These are phyloP conservation scores for Melanotaenia nigrans DNA, from an alignment of 2,797 vertebrate genomes.

Conservation along the genomic window DNA sequence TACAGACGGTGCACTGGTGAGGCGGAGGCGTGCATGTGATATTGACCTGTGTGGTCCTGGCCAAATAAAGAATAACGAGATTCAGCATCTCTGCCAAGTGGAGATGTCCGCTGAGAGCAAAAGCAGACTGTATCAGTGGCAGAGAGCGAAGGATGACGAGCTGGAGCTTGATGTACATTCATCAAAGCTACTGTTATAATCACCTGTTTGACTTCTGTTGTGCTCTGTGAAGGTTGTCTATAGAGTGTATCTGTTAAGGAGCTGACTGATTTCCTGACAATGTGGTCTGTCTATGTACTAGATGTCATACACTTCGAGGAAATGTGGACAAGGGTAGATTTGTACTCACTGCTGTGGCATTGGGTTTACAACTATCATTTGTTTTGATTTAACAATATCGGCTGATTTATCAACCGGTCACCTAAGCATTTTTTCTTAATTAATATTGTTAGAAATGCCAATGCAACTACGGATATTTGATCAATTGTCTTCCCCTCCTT, in stretches of 20 bases:
- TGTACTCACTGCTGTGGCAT: slow-evolving; percentile 53
- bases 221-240: slow-evolving; percentile 71
- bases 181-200: slow-evolving; percentile 76
- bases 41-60: slow-evolving; percentile 78
- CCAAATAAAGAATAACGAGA: slow-evolving; percentile 82
- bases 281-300: slow-evolving; percentile 36
- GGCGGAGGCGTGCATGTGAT: slow-evolving; percentile 48
- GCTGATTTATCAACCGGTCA: slow-evolving; percentile 79
- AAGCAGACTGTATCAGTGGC: slow-evolving; percentile 57
- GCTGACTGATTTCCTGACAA: slow-evolving; percentile 70
- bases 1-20: slow-evolving; percentile 60
- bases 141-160: slow-evolving; percentile 54
- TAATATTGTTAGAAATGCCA: slow-evolving; percentile 87
- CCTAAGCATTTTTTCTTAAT: slow-evolving; percentile 87
- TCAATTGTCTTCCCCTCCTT: slow-evolving; percentile 84
- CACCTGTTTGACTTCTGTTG: slow-evolving; percentile 75
- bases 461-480: slow-evolving; percentile 78
- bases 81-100: slow-evolving; percentile 79
- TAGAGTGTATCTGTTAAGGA: slow-evolving; percentile 70
- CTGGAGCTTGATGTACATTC: slow-evolving; percentile 64
- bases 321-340: slow-evolving; percentile 68
- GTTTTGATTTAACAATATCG: slow-evolving; percentile 82
- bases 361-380: slow-evolving; percentile 79
- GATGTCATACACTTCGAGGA: slow-evolving; percentile 63
- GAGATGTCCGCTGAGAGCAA: slow-evolving; percentile 77